A percentile compares a stretch with the other conserved stretches of the same genome.
These are phyloP conservation scores for Alouatta palliata DNA, from an alignment of 2,113 vertebrate species.

Conservation along the genomic window DNA sequence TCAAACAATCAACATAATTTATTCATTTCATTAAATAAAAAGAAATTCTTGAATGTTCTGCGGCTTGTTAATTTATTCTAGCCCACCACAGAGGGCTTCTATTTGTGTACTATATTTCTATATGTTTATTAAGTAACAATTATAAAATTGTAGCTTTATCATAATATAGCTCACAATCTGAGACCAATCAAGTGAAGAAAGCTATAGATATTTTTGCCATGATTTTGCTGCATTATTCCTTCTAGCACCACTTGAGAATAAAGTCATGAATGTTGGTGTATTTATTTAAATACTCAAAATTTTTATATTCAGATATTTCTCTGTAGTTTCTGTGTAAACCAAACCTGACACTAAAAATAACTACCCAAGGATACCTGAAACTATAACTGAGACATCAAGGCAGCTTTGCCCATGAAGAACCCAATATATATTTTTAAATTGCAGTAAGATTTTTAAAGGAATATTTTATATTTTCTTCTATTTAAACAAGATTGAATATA, in stretches of 20 bases:
- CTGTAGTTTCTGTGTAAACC: not conserved
- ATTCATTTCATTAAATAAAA: constrained; percentile 29
- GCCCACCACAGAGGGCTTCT: not conserved
- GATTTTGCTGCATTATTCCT: not conserved
- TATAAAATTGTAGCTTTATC: not conserved
- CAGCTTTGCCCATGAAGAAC: not conserved
- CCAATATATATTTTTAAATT: not conserved
- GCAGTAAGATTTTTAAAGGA: not conserved
- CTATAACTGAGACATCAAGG: not conserved
- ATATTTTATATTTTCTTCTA: not conserved
- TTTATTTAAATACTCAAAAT: not conserved
- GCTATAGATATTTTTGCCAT: not conserved
- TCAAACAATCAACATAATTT: not conserved
- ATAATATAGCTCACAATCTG: not conserved
- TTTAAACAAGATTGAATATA: not conserved
- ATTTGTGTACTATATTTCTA: constrained; percentile 30
- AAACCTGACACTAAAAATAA: not conserved
- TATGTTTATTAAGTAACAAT: not conserved
- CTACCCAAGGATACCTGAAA: not conserved
- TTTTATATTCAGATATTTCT: not conserved
- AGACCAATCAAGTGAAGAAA: not conserved
- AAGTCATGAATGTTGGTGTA: not conserved
- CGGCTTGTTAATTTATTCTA: constrained; percentile 20
- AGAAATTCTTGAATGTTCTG: not conserved
- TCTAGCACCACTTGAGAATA: fast-evolving